Evolutionary conservation across 2,888 invertebrate species (phyloP).

Genomic region (Drosophila prolongata): DNA sequence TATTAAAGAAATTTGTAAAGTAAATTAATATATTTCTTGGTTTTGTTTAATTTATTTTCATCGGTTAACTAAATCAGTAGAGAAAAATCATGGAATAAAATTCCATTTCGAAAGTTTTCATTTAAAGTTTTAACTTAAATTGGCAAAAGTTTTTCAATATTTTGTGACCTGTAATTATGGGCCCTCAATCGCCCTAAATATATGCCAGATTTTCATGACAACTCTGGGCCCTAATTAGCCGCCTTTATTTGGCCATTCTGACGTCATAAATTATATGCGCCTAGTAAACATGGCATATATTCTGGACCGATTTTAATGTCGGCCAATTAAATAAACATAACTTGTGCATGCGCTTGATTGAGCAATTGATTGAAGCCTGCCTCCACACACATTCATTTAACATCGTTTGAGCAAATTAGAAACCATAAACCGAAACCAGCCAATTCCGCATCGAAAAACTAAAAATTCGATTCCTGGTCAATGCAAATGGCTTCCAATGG

Average conservation of each 20-base stretch:
- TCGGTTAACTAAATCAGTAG: no score
- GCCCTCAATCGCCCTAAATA: no score
- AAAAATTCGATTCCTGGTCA: constrained; percentile 9
- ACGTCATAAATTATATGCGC: constrained; percentile 25
- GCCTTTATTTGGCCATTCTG: background rate
- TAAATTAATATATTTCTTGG: no score
- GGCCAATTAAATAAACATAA: constrained; percentile 62
- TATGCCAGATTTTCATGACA: background rate
- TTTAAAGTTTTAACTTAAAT: no score
- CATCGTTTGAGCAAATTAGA: constrained; percentile 40
- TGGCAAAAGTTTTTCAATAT: no score
- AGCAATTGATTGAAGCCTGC: constrained; percentile 31
- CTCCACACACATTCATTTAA: constrained; percentile 10
- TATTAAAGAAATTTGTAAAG: no score
- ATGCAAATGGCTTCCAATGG: constrained; percentile 4
- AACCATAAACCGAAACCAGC: constrained; percentile 15
- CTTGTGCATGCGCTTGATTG: constrained; percentile 60
- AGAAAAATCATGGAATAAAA: no score
- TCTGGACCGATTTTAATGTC: constrained; percentile 36
- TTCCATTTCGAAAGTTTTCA: no score
- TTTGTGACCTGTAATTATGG: no score
- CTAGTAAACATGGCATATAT: constrained; percentile 3
- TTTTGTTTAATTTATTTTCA: background rate
- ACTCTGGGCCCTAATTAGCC: background rate
- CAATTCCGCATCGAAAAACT: constrained; percentile 3